A percentile compares a stretch with the other conserved stretches of the same genome.
These are phyloP conservation scores for Acromyrmex charruanus DNA, from an alignment of 1,140 invertebrate species.

Conservation along the genomic window DNA sequence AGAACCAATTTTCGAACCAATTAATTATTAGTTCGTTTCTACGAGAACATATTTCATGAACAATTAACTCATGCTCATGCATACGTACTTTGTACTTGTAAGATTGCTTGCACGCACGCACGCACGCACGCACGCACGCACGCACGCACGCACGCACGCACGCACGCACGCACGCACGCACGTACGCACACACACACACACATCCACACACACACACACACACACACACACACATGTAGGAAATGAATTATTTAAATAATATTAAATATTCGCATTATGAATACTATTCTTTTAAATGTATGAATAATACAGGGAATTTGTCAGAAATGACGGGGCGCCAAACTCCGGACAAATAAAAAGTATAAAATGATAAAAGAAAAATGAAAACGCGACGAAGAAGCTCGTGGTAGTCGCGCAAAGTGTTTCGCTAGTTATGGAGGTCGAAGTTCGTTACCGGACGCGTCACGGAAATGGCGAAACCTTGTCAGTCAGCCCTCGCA, in stretches of 20 bases:
- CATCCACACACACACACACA: too few relatives aligned
- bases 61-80: not conserved
- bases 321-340: constrained; percentile 3
- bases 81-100: not conserved
- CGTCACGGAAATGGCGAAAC: constrained; percentile 77
- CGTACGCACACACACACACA: too few relatives aligned
- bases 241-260: not conserved
- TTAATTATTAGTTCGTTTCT: not conserved
- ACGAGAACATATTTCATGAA: not conserved
- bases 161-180: too few relatives aligned
- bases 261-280: not conserved
- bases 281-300: not conserved
- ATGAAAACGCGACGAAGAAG: constrained; percentile 27
- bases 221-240: too few relatives aligned
- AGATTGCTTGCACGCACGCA: too few relatives aligned
- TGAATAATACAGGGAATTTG: not conserved
- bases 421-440: constrained; percentile 75
- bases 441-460: constrained; percentile 77
- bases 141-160: too few relatives aligned
- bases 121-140: too few relatives aligned
- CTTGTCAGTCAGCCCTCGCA: constrained; percentile 75
- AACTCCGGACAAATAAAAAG: constrained; percentile 58
- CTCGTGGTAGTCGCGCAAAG: constrained; percentile 63
- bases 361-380: constrained; percentile 68
- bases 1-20: not conserved